Conservation (phyloP, 2,888 invertebrate genomes). For the Ommatoiulus sabulosus region DNA sequence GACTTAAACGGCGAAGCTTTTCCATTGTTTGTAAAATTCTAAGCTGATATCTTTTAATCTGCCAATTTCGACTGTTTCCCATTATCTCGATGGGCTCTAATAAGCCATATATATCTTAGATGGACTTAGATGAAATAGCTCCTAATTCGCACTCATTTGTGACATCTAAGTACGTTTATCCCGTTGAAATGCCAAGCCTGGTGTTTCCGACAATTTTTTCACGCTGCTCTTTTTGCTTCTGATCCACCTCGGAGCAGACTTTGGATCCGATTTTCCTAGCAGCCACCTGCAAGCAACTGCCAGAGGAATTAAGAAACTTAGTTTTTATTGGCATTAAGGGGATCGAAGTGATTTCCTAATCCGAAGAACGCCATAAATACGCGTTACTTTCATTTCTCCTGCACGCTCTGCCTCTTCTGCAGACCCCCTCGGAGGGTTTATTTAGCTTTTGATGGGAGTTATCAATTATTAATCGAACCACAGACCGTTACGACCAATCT, state of each 20-base stretch:
- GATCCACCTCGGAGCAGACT: background rate
- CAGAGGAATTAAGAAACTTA: slow-evolving; percentile 36
- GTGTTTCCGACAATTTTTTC: slow-evolving; percentile 10
- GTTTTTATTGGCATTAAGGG: slow-evolving; percentile 40
- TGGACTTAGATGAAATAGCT: slow-evolving; percentile 43
- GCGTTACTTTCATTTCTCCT: background rate
- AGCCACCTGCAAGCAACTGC: slow-evolving; percentile 20
- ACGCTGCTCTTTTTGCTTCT: background rate
- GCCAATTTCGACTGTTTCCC: slow-evolving; percentile 1
- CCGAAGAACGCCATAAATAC: slow-evolving; percentile 18
- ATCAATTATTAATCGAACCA: slow-evolving; percentile 39
- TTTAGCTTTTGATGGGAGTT: background rate
- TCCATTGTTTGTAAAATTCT: slow-evolving; percentile 46
- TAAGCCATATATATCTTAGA: background rate
- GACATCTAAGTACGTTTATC: slow-evolving; percentile 20
- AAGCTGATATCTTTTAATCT: slow-evolving; percentile 42
- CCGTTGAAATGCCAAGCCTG: background rate
- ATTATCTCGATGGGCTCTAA: slow-evolving; percentile 42
- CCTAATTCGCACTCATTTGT: slow-evolving; percentile 39
- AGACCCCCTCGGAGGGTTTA: slow-evolving; percentile 11
- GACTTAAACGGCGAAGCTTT: slow-evolving; percentile 32
- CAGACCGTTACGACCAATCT: slow-evolving; percentile 6
- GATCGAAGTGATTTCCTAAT: slow-evolving; percentile 43
- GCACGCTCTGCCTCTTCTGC: background rate
- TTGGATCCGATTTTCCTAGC: slow-evolving; percentile 8